phyloP scores from a whole-genome alignment of 1,140 invertebrate genomes.

The Cydia fagiglandana region DNA sequence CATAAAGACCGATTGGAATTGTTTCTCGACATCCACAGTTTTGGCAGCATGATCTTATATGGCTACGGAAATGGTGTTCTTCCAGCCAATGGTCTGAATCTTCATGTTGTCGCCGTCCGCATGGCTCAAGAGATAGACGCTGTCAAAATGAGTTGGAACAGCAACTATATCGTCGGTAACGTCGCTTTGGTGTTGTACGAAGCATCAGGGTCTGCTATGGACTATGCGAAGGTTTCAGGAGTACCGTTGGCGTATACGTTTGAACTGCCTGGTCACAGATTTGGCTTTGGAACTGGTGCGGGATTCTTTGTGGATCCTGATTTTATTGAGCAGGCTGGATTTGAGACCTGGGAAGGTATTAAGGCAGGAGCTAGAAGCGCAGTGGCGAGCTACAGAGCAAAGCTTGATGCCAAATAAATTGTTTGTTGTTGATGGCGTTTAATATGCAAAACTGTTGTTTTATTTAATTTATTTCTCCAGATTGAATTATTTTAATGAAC shows the following conservation, averaged over 20 bases:
- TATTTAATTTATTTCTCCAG: not conserved
- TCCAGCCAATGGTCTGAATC: constrained; percentile 47
- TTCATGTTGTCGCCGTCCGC: constrained; percentile 47
- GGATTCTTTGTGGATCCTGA: constrained; percentile 59
- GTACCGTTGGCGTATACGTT: constrained; percentile 37
- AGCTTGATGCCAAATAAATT: not conserved
- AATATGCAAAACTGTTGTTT: not conserved
- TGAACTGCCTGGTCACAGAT: constrained; percentile 41
- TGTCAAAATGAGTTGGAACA: constrained; percentile 47
- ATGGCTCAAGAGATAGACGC: constrained; percentile 56
- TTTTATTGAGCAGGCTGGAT: constrained; percentile 58
- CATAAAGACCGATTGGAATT: constrained; percentile 74
- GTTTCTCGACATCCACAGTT: constrained; percentile 83
- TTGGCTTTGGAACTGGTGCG: constrained; percentile 36
- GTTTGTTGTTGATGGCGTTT: not conserved
- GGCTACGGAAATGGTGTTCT: constrained; percentile 53
- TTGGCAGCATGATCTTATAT: constrained; percentile 83
- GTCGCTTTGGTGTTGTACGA: constrained; percentile 36
- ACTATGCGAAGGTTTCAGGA: constrained; percentile 35
- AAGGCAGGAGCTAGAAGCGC: constrained; percentile 46
- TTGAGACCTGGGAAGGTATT: constrained; percentile 61
- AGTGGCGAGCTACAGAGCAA: constrained; percentile 34
- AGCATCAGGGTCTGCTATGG: constrained; percentile 28
- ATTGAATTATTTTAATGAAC: not conserved
- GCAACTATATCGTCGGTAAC: constrained; percentile 53